Evolutionary conservation across 1,140 invertebrate species (phyloP).

Genomic region (Sinonovacula constricta): DNA sequence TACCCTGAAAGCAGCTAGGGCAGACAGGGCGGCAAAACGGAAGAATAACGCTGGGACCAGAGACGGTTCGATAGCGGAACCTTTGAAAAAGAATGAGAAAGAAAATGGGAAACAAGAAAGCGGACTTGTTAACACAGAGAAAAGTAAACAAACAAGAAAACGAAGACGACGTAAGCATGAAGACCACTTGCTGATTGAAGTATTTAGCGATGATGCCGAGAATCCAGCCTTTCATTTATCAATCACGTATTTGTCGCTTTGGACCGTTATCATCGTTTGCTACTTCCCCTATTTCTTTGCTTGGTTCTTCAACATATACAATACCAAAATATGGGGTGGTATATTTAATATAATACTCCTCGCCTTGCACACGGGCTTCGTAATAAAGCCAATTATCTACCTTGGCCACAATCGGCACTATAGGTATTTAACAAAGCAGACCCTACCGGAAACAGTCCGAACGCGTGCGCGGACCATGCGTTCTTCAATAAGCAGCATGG

Average conservation of each 20-base stretch:
- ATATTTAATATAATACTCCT: conserved; percentile 7
- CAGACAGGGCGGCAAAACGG: no score
- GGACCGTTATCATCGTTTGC: conserved; percentile 4
- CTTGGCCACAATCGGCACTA: conserved; percentile 36
- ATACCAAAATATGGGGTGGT: conserved; percentile 15
- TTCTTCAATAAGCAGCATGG: conserved; percentile 5
- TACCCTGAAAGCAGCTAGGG: not conserved
- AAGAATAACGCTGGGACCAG: no score
- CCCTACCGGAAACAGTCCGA: conserved; percentile 15
- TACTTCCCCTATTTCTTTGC: conserved; percentile 16
- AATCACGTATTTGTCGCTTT: conserved; percentile 28
- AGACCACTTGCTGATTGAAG: conserved; percentile 20
- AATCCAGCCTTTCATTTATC: conserved; percentile 34
- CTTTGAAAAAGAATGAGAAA: not conserved
- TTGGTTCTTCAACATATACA: conserved; percentile 4
- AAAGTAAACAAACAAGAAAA: not conserved
- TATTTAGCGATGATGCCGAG: conserved; percentile 38
- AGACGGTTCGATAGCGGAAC: no score
- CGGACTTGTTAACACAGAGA: not conserved
- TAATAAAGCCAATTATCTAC: conserved; percentile 19
- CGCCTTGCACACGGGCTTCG: conserved; percentile 30
- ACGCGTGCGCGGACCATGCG: conserved; percentile 6
- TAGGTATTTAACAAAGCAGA: conserved; percentile 23
- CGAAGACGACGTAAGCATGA: not conserved
- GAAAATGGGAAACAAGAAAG: not conserved